A percentile compares a stretch with the other conserved stretches of the same genome.
Conservation (phyloP, 2,888 invertebrate genomes). For the Xylota segnis region DNA sequence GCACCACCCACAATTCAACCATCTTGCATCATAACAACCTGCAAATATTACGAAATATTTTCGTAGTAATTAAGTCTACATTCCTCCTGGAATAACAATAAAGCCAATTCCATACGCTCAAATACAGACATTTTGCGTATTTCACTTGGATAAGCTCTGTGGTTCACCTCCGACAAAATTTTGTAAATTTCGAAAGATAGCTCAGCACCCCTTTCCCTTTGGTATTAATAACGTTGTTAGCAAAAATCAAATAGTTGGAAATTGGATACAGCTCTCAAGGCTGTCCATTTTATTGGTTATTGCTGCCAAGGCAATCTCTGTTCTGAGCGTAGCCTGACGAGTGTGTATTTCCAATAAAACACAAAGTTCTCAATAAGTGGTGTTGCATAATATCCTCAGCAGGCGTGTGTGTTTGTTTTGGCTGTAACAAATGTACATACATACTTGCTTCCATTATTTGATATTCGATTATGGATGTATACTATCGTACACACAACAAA, state of each 20-base stretch:
- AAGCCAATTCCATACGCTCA: conserved; percentile 42
- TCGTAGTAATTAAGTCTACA: conserved; percentile 58
- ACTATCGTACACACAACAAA: background rate
- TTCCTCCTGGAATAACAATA: conserved; percentile 58
- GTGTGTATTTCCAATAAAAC: background rate
- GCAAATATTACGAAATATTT: conserved; percentile 45
- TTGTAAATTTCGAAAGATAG: conserved; percentile 45
- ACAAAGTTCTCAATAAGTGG: background rate
- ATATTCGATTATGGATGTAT: background rate
- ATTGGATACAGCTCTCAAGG: conserved; percentile 58
- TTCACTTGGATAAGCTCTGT: conserved; percentile 45
- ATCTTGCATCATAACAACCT: background rate
- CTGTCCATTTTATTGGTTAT: conserved; percentile 27
- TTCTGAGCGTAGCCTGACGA: background rate
- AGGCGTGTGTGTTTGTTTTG: background rate
- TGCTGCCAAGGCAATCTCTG: conserved; percentile 14
- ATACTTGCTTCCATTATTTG: background rate
- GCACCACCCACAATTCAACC: background rate
- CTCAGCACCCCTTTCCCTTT: background rate
- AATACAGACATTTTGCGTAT: conserved; percentile 64
- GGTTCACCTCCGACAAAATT: conserved; percentile 34
- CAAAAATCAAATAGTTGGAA: conserved; percentile 57
- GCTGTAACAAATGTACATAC: background rate
- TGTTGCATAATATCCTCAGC: background rate
- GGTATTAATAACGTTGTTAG: conserved; percentile 28